These are phyloP conservation scores for Tachystola acroxantha DNA, from an alignment of 2,888 invertebrate genomes.

Conservation along the genomic window DNA sequence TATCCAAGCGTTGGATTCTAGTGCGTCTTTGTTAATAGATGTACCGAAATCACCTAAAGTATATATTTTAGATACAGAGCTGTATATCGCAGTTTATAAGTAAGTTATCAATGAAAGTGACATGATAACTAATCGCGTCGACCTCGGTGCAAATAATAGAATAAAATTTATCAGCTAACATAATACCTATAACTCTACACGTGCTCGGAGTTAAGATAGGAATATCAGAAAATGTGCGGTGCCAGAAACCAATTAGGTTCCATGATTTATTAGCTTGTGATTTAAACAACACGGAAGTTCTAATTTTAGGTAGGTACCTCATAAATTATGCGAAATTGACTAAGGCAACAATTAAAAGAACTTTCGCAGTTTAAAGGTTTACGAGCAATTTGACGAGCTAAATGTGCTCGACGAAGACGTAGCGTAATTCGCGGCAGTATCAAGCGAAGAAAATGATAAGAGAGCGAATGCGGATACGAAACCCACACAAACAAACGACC, in stretches of 20 bases:
- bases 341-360: neutral
- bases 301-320: too few species aligned
- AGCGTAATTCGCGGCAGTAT: conserved; percentile 49
- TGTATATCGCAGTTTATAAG: too few species aligned
- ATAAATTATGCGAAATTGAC: neutral
- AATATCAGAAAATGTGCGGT: neutral
- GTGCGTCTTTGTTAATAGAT: neutral
- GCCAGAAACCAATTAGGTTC: neutral
- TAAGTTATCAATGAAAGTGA: neutral
- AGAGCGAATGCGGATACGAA: conserved; percentile 61
- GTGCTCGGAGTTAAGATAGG: neutral
- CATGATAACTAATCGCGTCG: neutral
- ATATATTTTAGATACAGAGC: too few species aligned
- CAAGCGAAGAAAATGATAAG: conserved; percentile 63
- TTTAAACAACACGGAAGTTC: neutral
- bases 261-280: neutral
- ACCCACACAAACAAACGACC: conserved; percentile 36
- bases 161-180: neutral
- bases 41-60: too few species aligned
- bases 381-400: neutral
- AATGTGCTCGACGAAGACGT: conserved; percentile 7
- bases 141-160: neutral
- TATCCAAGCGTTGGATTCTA: neutral
- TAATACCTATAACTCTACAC: neutral
- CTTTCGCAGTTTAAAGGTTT: neutral